These are phyloP conservation scores for Eupithecia inturbata DNA, from an alignment of 2,888 invertebrate genomes.

Conservation along the genomic window DNA sequence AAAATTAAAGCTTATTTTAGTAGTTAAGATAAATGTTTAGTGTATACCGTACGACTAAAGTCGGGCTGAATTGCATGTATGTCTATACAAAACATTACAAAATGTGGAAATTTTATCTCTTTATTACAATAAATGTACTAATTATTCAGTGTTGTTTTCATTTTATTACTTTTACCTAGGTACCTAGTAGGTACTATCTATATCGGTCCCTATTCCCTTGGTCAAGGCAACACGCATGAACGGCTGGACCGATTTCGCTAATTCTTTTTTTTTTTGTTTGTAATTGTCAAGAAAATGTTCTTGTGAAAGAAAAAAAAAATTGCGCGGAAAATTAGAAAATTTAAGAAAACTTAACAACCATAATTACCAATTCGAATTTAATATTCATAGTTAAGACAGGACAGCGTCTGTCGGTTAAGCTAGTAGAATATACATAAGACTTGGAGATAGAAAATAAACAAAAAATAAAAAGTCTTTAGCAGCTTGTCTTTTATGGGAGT, in stretches of 20 bases:
- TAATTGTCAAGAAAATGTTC: too few relatives aligned
- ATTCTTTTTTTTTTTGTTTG: too few relatives aligned
- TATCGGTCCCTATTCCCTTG: too few relatives aligned
- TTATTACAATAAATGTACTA: constrained; percentile 81
- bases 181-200: too few relatives aligned
- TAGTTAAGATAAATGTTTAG: constrained; percentile 58
- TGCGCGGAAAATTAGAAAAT: too few relatives aligned
- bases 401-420: too few relatives aligned
- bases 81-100: constrained; percentile 68
- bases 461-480: not conserved
- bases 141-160: constrained; percentile 65
- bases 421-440: not conserved
- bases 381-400: too few relatives aligned
- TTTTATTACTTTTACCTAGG: not conserved
- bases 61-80: constrained; percentile 68
- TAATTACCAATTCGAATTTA: too few relatives aligned
- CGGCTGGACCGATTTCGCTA: too few relatives aligned
- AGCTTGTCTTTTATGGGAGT: not conserved
- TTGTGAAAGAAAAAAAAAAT: too few relatives aligned
- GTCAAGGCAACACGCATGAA: too few relatives aligned
- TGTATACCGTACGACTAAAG: constrained; percentile 59
- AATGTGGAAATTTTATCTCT: constrained; percentile 82
- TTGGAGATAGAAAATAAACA: not conserved
- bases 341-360: too few relatives aligned
- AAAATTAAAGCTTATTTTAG: constrained; percentile 48